These are phyloP conservation scores for Stegophylla sp. DNA, from an alignment of 2,888 invertebrate species.

Conservation along the genomic window DNA sequence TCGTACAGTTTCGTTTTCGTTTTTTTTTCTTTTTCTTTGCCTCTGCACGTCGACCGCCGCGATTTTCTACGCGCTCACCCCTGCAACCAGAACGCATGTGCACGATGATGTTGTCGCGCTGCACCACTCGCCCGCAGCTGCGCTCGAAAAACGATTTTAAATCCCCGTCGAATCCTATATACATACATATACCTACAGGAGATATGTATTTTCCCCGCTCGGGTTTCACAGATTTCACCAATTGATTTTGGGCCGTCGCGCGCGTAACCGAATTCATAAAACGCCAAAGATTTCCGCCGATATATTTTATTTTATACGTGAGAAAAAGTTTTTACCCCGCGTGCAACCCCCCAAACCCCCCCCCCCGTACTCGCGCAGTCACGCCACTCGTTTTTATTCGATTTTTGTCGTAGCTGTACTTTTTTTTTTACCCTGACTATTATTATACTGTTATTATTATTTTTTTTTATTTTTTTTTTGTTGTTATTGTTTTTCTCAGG, in stretches of 20 bases:
- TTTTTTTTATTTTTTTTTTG: not conserved
- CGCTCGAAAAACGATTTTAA: not conserved
- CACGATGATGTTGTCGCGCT: no score
- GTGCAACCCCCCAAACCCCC: no score
- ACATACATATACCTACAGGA: no score
- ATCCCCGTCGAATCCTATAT: not conserved
- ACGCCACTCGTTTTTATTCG: not conserved
- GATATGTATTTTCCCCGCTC: not conserved
- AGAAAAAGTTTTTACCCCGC: no score
- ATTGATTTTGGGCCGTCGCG: not conserved
- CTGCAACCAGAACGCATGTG: not conserved
- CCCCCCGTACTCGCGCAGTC: no score
- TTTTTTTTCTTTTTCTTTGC: not conserved
- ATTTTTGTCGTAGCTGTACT: not conserved
- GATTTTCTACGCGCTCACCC: not conserved
- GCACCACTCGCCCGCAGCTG: not conserved
- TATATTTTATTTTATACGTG: not conserved
- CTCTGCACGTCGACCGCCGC: not conserved
- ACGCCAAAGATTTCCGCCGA: no score
- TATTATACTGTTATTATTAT: not conserved
- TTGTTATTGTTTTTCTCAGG: constrained; percentile 69
- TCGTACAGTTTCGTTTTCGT: not conserved
- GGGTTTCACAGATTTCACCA: not conserved
- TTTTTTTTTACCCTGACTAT: not conserved
- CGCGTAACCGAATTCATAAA: not conserved